phyloP scores from a whole-genome alignment of 2,888 invertebrate species.

The Sussaba pulchella region DNA sequence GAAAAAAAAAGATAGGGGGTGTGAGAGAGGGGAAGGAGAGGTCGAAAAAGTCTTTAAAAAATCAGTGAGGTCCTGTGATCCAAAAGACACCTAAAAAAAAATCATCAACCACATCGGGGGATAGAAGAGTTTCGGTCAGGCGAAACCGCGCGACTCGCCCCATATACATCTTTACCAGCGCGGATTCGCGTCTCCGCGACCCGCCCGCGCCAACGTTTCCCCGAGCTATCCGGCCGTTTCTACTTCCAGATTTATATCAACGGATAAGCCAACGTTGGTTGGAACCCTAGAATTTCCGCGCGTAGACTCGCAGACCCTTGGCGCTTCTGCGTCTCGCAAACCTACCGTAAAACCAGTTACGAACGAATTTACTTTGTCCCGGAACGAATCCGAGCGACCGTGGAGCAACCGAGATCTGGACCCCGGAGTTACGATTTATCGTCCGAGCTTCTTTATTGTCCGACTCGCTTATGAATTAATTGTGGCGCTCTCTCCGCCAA shows the following conservation, averaged over 20 bases:
- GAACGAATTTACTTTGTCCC: conserved; percentile 47
- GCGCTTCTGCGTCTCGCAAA: conserved; percentile 10
- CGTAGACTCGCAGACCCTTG: too few species aligned
- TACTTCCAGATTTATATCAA: conserved; percentile 68
- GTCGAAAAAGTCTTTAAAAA: too few species aligned
- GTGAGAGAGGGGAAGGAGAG: too few species aligned
- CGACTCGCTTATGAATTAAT: conserved; percentile 59
- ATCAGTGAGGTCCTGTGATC: too few species aligned
- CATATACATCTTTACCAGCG: too few species aligned
- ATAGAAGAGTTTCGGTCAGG: too few species aligned
- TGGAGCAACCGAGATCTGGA: too few species aligned
- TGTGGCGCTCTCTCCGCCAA: conserved; percentile 3
- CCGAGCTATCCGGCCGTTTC: conserved; percentile 26
- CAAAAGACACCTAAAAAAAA: too few species aligned
- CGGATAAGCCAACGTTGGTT: conserved; percentile 68
- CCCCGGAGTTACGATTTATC: too few species aligned
- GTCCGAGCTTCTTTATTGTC: conserved; percentile 49
- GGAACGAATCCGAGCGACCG: conserved; percentile 1
- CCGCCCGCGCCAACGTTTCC: background rate
- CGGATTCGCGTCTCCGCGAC: too few species aligned
- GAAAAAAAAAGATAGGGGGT: too few species aligned
- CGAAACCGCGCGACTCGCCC: conserved; percentile 22
- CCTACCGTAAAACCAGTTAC: conserved; percentile 55
- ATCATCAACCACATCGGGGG: too few species aligned
- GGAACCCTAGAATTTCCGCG: conserved; percentile 45